phyloP scores from a whole-genome alignment of 2,113 vertebrate genomes.

The Lophius piscatorius region DNA sequence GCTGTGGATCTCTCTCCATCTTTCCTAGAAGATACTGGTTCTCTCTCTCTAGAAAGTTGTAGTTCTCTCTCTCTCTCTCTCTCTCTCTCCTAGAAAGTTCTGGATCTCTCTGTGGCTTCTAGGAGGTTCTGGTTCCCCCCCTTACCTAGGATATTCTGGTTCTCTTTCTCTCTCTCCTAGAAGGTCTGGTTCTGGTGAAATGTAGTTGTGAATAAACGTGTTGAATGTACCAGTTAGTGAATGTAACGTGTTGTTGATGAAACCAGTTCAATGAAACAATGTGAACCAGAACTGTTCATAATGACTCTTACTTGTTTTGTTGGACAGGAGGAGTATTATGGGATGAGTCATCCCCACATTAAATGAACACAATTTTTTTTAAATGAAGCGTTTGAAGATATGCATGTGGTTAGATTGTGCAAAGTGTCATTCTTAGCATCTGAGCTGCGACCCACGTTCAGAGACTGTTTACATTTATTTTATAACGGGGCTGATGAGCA shows the following conservation, averaged over 20 bases:
- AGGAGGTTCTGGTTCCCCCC: no score
- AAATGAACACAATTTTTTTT: not conserved
- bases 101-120: no score
- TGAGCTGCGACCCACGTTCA: constrained; percentile 4
- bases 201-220: constrained; percentile 61
- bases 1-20: no score
- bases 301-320: not conserved
- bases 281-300: not conserved
- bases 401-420: constrained; percentile 43
- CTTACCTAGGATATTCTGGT: not conserved
- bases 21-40: no score
- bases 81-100: no score
- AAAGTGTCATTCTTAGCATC: constrained; percentile 11
- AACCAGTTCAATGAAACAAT: constrained; percentile 39
- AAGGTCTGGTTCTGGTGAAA: constrained; percentile 67
- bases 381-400: constrained; percentile 14
- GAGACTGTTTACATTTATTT: not conserved
- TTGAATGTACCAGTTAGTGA: constrained; percentile 72
- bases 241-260: constrained; percentile 67
- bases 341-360: not conserved
- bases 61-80: no score
- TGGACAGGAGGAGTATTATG: not conserved
- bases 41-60: no score
- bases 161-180: constrained; percentile 5
- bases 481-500: constrained; percentile 7